Conservation (phyloP, 2,888 invertebrate species). For the Lysandra bellargus region DNA sequence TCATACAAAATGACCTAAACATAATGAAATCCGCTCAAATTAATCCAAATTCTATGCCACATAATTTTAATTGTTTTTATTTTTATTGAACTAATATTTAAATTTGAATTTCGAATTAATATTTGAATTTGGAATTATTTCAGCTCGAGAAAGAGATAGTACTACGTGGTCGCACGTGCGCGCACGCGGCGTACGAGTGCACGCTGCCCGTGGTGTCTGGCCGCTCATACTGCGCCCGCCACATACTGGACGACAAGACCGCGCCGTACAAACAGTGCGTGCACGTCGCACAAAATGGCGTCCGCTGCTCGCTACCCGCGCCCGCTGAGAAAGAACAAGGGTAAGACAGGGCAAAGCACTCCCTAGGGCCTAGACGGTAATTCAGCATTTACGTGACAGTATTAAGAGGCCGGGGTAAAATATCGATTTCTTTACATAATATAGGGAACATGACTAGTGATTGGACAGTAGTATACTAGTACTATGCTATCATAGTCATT, state of each 20-base stretch:
- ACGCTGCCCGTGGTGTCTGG: conserved; percentile 84
- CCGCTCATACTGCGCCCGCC: conserved; percentile 88
- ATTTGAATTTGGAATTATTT: conserved; percentile 31
- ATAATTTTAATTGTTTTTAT: no score
- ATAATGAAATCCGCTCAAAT: no score
- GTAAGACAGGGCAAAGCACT: conserved; percentile 45
- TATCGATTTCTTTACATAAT: no score
- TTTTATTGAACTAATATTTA: background rate
- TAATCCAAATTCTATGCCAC: no score
- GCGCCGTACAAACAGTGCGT: conserved; percentile 93
- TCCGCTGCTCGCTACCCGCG: conserved; percentile 89
- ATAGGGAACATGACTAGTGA: no score
- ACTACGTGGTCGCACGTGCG: conserved; percentile 81
- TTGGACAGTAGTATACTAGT: no score
- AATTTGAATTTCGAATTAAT: background rate
- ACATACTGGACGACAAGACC: conserved; percentile 89
- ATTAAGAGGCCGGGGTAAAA: no score
- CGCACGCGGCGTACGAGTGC: conserved; percentile 84
- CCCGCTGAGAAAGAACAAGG: conserved; percentile 66
- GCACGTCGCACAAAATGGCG: conserved; percentile 83
- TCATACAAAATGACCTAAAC: no score
- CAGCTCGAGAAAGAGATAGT: conserved; percentile 83
- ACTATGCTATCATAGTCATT: no score
- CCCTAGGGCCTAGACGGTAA: no score
- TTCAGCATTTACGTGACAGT: no score